Evolutionary conservation across 2,888 invertebrate genomes (phyloP).

Genomic region (Campoplex nolae): DNA sequence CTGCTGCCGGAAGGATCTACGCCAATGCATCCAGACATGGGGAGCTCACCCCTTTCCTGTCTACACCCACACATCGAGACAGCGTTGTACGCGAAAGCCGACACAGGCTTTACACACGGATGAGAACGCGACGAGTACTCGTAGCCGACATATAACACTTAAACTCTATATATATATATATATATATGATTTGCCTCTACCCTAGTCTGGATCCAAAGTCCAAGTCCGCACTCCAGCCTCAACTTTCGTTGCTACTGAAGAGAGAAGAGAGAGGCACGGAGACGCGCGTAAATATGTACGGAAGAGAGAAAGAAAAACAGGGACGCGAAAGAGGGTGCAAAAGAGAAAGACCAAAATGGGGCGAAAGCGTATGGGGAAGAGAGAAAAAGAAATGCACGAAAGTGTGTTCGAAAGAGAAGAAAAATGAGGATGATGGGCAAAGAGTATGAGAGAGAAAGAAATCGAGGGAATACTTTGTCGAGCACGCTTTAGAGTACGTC

Average conservation of each 20-base stretch:
- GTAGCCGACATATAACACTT: constrained; percentile 64
- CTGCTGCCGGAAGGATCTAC: constrained; percentile 71
- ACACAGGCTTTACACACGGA: constrained; percentile 73
- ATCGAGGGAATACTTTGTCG: constrained; percentile 57
- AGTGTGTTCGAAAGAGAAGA: too few relatives aligned
- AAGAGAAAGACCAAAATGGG: too few relatives aligned
- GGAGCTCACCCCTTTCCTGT: constrained; percentile 81
- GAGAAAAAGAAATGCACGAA: not conserved
- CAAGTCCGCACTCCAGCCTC: constrained; percentile 48
- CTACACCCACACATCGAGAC: constrained; percentile 80
- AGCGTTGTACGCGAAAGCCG: constrained; percentile 68
- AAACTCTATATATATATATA: not conserved
- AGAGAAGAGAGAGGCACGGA: not conserved
- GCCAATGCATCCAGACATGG: constrained; percentile 81
- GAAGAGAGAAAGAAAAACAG: not conserved
- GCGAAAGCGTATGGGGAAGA: not conserved
- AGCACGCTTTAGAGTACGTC: constrained; percentile 50
- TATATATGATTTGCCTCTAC: constrained; percentile 67
- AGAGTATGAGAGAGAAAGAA: constrained; percentile 23
- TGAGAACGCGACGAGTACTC: constrained; percentile 71
- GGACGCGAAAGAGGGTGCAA: too few relatives aligned
- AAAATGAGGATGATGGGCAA: not conserved
- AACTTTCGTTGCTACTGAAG: constrained; percentile 52
- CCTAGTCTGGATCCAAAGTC: constrained; percentile 68
- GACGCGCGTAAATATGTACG: not conserved